Evolutionary conservation across 2,113 vertebrate species (phyloP).

Genomic region (Coregonus clupeaformis): DNA sequence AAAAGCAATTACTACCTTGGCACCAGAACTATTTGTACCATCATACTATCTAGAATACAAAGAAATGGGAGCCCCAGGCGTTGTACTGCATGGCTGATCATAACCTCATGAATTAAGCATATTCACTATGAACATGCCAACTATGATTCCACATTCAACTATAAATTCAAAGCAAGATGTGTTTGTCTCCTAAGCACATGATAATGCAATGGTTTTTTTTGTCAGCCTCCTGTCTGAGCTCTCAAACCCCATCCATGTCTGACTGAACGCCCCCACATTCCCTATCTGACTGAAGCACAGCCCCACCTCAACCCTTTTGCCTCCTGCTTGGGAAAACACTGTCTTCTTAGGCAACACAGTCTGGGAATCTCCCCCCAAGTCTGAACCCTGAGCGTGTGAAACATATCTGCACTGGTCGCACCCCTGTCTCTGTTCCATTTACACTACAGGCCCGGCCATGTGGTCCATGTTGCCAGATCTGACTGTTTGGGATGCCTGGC

Average conservation of each 20-base stretch:
- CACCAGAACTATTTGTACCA: neutral
- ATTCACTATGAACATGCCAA: neutral
- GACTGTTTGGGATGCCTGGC: slow-evolving; percentile 3
- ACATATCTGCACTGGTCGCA: neutral
- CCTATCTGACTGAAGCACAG: neutral
- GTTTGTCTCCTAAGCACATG: neutral
- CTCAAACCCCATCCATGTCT: neutral
- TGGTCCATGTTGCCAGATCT: slow-evolving; percentile 10
- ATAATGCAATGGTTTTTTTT: neutral
- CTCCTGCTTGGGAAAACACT: neutral
- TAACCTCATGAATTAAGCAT: neutral
- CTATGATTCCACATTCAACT: neutral
- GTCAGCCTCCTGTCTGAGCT: neutral
- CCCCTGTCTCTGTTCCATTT: neutral
- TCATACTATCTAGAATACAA: neutral
- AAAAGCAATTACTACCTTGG: neutral
- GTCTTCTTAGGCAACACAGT: neutral
- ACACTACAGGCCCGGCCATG: neutral
- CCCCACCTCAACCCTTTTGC: neutral
- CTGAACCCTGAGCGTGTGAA: neutral
- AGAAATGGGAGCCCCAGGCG: neutral
- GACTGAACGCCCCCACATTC: neutral
- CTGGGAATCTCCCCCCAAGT: neutral
- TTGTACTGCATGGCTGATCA: neutral
- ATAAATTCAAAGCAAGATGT: neutral